phyloP scores from a whole-genome alignment of 2,797 vertebrate species.

The Platalea minor region DNA sequence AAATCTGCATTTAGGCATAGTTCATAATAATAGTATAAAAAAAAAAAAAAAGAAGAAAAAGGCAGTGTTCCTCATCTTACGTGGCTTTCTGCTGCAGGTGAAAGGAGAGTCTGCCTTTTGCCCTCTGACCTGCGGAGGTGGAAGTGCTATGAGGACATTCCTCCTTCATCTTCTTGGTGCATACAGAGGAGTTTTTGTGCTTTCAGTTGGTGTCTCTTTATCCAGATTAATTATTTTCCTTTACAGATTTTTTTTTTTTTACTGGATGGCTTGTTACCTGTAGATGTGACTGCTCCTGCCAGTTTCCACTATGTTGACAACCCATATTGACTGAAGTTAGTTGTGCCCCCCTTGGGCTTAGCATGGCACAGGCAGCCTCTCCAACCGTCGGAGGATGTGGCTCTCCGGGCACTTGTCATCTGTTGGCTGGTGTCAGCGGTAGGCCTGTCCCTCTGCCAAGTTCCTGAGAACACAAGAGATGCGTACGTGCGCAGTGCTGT shows the following conservation, averaged over 20 bases:
- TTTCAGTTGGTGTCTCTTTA: not conserved
- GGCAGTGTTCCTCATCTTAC: rapidly evolving
- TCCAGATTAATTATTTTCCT: not conserved
- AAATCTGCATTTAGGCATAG: not conserved
- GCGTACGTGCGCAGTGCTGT: rapidly evolving
- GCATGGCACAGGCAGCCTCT: not conserved
- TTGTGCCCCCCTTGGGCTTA: rapidly evolving
- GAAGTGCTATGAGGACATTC: not conserved
- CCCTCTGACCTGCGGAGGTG: not conserved
- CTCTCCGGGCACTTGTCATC: not conserved
- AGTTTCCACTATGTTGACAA: not conserved
- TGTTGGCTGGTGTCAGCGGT: not conserved
- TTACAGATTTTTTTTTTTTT: not conserved
- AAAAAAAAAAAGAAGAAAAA: not conserved
- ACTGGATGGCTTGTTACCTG: not conserved
- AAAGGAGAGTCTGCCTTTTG: not conserved
- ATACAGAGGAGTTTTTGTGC: not conserved
- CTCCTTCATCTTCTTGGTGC: not conserved
- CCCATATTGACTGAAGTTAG: rapidly evolving
- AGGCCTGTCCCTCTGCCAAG: not conserved
- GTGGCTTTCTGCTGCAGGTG: not conserved
- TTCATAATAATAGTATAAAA: not conserved
- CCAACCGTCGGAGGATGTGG: rapidly evolving
- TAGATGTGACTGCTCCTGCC: not conserved
- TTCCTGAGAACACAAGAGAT: rapidly evolving